These are phyloP conservation scores for Nomada fabriciana DNA, from an alignment of 2,888 invertebrate genomes.

Conservation along the genomic window DNA sequence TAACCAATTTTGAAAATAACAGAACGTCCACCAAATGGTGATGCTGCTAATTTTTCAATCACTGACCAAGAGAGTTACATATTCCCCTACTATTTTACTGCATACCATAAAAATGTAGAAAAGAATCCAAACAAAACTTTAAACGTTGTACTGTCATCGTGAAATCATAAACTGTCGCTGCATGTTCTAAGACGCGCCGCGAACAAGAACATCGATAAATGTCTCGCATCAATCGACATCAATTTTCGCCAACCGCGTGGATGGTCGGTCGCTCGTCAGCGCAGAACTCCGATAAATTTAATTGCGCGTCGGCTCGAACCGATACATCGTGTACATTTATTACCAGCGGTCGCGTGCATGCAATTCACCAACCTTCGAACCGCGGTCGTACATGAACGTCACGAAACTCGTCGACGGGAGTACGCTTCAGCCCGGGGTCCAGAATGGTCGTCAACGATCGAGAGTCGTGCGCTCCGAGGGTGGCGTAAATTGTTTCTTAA, in stretches of 20 bases:
- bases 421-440: background rate
- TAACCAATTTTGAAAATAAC: no score
- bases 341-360: constrained; percentile 20
- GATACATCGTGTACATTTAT: constrained; percentile 36
- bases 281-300: constrained; percentile 6
- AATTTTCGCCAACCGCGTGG: background rate
- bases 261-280: background rate
- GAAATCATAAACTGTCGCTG: no score
- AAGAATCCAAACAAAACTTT: no score
- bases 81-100: no score
- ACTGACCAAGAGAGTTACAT: no score
- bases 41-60: no score
- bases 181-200: no score
- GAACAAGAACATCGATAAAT: no score
- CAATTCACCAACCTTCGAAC: constrained; percentile 34
- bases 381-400: constrained; percentile 16
- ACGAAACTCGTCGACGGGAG: constrained; percentile 20
- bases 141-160: no score
- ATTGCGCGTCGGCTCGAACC: constrained; percentile 1
- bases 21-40: no score
- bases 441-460: background rate
- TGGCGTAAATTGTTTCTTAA: constrained; percentile 36
- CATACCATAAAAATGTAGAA: no score
- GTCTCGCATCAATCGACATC: background rate
- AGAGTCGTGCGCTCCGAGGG: background rate